Evolutionary conservation across 2,797 vertebrate species (phyloP).

Genomic region (Scolopax rusticola): DNA sequence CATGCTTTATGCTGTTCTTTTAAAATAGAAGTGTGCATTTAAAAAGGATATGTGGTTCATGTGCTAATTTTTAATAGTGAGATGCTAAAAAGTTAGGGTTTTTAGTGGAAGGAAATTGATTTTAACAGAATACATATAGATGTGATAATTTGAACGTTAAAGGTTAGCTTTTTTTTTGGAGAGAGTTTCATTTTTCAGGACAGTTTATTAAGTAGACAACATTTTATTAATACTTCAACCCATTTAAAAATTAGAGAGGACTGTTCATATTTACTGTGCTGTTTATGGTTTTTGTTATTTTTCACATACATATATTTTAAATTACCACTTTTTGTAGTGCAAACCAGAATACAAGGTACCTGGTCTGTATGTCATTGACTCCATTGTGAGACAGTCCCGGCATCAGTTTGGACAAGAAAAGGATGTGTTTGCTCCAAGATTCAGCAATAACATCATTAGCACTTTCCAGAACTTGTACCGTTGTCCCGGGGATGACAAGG

Average conservation of each 20-base stretch:
- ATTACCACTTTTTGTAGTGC: slow-evolving; percentile 82
- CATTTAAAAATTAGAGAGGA: neutral
- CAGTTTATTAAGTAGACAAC: neutral
- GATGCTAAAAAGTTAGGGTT: neutral
- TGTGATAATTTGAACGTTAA: neutral
- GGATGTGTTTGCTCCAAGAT: slow-evolving; percentile 97
- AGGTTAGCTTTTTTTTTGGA: neutral
- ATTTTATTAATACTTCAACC: neutral
- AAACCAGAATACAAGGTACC: slow-evolving; percentile 99
- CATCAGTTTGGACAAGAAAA: slow-evolving; percentile 99
- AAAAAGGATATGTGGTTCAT: neutral
- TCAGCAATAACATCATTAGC: slow-evolving; percentile 98
- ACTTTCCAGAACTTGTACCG: slow-evolving; percentile 99
- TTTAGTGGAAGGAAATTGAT: neutral
- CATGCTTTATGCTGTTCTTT: neutral
- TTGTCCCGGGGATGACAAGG: slow-evolving; percentile 98
- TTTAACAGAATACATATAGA: neutral
- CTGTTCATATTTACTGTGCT: neutral
- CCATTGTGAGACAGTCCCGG: slow-evolving; percentile 96
- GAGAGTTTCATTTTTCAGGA: neutral
- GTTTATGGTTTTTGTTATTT: neutral
- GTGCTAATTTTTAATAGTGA: neutral
- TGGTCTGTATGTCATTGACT: slow-evolving; percentile 97
- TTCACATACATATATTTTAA: neutral
- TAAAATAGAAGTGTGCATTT: neutral